Evolutionary conservation across 1,140 invertebrate genomes (phyloP), one percentile per base, ranked within the genome.

Genomic region (Panulirus ornatus): DNA sequence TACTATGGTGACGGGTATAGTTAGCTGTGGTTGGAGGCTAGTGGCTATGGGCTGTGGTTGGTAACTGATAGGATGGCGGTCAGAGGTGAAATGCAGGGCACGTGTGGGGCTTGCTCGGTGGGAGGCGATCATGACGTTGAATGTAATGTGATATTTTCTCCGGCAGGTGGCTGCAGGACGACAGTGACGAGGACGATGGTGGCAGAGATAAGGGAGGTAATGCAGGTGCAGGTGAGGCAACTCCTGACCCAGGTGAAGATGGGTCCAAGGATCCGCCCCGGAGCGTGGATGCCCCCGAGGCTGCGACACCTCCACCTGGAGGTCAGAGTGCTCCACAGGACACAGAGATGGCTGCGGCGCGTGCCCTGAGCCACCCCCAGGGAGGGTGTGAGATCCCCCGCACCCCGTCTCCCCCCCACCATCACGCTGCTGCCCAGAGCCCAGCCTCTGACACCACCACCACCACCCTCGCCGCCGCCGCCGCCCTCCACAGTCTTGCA

Each of bases 311-410:
- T 3, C 70, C 40, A 16, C 16, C 84, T 19, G 63, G 84, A 66
- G 84, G 84, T 87, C 84, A 87, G 84, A 76, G 84, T 75, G 51
- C 84, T 58, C n/a, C 22, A 47, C 73, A 63, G 84, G 75, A 79
- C 84, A 79, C 73, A 36, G 84, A 54, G 84, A 73, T 87, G 84
- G 73, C 30, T 22, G 36, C 3, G 85, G 85, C 85, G 85, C 85
- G 85, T 88, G 85, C 85, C 85, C 85, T 78, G 58, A 42, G 47
- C 73, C 27, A 54, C 73, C 84, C 84, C 71, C 30, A n/a, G 71
- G 47, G 71, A 84, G 63, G 54, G 30, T 30, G 27, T n/a, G 30
- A 40, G 16, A 30, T 27, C 34, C 73, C 84, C 73, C 71, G 14
- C 73, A 8, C 42, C 47, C 84, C 73, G 6, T 54, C 54, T 40